A percentile compares a stretch with the other conserved stretches of the same genome.
phyloP scores from a whole-genome alignment of 1,140 invertebrate species.

The Phymorhynchus buccinoides region DNA sequence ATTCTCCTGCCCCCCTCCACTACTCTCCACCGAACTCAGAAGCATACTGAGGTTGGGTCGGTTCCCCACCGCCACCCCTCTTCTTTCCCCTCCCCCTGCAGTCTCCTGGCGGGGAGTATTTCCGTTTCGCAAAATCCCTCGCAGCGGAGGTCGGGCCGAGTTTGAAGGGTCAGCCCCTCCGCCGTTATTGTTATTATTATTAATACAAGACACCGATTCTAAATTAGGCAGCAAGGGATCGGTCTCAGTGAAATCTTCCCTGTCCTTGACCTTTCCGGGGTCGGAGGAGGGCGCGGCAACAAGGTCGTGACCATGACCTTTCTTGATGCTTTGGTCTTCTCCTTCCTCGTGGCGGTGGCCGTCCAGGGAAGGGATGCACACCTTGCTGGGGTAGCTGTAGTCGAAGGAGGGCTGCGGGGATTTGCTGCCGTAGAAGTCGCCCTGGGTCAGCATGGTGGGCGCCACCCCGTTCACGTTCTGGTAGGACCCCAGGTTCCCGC shows the following conservation, averaged over 20 bases:
- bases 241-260: conserved; percentile 23
- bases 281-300: neutral
- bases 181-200: too few relatives aligned
- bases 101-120: neutral
- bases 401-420: neutral
- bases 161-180: neutral
- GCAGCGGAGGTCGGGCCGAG: neutral
- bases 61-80: neutral
- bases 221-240: conserved; percentile 29
- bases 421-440: neutral
- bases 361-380: neutral
- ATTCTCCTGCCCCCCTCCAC: neutral
- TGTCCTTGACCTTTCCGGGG: neutral
- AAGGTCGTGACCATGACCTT: neutral
- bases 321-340: neutral
- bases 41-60: conserved; percentile 35
- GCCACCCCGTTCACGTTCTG: neutral
- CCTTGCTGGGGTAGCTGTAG: conserved; percentile 36
- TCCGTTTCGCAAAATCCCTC: neutral
- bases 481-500: neutral
- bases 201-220: neutral
- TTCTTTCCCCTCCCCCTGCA: neutral
- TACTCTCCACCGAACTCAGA: neutral
- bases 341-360: neutral
- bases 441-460: neutral